Conservation (phyloP, 2,113 vertebrate species). For the Peromyscus maniculatus region DNA sequence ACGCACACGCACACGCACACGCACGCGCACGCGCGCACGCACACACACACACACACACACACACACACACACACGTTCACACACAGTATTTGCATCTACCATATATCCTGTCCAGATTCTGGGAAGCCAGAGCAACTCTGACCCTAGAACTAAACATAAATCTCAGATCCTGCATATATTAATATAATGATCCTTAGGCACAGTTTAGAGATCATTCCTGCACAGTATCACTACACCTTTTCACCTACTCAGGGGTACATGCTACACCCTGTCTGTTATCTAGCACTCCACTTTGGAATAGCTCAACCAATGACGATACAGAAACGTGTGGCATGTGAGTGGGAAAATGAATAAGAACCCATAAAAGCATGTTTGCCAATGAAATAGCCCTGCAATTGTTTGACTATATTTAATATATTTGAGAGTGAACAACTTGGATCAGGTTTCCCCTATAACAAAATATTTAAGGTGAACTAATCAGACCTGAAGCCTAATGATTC, state of each 20-base stretch:
- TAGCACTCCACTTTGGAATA: not conserved
- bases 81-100: not conserved
- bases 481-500: not conserved
- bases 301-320: not conserved
- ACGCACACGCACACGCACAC: not conserved
- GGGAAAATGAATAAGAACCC: not conserved
- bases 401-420: not conserved
- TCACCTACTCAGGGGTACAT: not conserved
- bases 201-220: not conserved
- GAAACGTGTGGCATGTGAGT: not conserved
- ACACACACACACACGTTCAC: not conserved
- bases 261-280: not conserved
- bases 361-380: not conserved
- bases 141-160: not conserved
- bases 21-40: not conserved
- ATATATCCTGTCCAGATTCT: not conserved
- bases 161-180: not conserved
- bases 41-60: not conserved
- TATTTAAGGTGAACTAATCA: not conserved
- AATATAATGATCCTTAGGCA: not conserved
- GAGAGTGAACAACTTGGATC: not conserved
- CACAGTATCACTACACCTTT: not conserved
- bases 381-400: not conserved
- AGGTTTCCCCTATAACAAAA: not conserved
- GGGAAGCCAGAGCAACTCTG: not conserved